phyloP scores from a whole-genome alignment of 2,888 invertebrate species.

The Pterostichus niger region DNA sequence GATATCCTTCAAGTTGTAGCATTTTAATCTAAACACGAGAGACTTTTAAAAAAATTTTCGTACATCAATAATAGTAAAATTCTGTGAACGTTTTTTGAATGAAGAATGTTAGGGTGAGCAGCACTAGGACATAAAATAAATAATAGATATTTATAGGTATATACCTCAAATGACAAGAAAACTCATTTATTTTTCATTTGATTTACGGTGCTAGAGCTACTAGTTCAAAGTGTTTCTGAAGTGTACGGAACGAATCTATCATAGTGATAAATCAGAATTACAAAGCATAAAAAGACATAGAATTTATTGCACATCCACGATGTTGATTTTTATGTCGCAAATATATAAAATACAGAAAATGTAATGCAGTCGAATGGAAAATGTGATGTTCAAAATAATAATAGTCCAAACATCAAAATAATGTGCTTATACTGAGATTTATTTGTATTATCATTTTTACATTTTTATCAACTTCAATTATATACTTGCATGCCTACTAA shows the following conservation, averaged over 20 bases:
- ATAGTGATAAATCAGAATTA: conserved; percentile 43
- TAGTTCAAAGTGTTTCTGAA: conserved; percentile 33
- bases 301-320: background rate
- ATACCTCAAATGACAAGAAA: conserved; percentile 10
- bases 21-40: too few species aligned
- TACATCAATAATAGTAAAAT: too few species aligned
- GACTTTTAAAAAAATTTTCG: too few species aligned
- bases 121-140: conserved; percentile 15
- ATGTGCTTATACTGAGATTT: too few species aligned
- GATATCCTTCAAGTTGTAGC: too few species aligned
- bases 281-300: conserved; percentile 6
- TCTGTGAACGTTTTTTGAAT: too few species aligned
- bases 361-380: background rate
- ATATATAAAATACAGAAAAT: conserved; percentile 9
- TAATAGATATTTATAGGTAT: conserved; percentile 27
- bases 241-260: conserved; percentile 26
- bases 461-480: too few species aligned
- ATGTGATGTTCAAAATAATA: background rate
- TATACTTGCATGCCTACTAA: too few species aligned
- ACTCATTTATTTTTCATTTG: conserved; percentile 38
- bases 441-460: too few species aligned
- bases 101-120: background rate
- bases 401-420: background rate
- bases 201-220: background rate
- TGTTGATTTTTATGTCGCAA: conserved; percentile 7